These are phyloP conservation scores for Grammatotria lemairii DNA, from an alignment of 2,113 vertebrate genomes.

Conservation along the genomic window DNA sequence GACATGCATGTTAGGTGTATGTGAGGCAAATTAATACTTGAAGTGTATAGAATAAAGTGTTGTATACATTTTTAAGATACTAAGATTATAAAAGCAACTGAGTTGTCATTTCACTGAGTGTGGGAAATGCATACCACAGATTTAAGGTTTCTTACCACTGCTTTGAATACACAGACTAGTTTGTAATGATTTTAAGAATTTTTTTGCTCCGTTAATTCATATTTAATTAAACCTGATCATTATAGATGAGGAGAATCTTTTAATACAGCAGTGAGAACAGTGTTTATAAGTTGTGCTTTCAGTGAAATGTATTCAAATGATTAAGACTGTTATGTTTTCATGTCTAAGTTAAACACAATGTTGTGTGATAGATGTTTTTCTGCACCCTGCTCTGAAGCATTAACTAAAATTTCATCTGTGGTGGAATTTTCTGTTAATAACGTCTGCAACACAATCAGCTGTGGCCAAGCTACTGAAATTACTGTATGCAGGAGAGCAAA, in stretches of 20 bases:
- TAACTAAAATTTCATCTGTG: not conserved
- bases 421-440: not conserved
- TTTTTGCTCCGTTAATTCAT: not conserved
- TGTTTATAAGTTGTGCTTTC: not conserved
- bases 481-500: not conserved
- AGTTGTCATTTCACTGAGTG: not conserved
- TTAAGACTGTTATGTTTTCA: not conserved
- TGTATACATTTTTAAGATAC: not conserved
- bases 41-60: rapidly evolving
- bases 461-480: not conserved
- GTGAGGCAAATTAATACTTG: not conserved
- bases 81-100: not conserved
- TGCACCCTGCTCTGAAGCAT: not conserved
- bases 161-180: not conserved
- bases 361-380: not conserved
- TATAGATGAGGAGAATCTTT: not conserved
- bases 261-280: not conserved
- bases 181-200: not conserved
- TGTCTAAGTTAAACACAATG: not conserved
- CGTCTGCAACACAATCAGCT: not conserved
- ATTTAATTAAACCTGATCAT: not conserved
- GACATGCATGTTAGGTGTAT: not conserved
- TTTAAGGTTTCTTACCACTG: not conserved
- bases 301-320: not conserved
- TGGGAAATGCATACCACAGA: not conserved